phyloP scores from a whole-genome alignment of 2,888 invertebrate genomes.

The Dermolepida albohirtum region DNA sequence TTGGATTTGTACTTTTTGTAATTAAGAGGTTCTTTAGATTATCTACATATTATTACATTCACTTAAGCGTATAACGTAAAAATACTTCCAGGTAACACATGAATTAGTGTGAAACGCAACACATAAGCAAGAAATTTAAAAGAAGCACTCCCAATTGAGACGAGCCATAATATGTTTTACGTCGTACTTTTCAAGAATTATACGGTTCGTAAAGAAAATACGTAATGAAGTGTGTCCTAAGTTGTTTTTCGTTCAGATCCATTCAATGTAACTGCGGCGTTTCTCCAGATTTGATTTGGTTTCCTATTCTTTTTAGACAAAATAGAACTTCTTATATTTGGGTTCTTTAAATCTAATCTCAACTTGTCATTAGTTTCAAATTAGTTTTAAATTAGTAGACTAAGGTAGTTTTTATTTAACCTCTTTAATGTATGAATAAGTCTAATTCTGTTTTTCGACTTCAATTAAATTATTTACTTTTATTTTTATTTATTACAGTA shows the following conservation, averaged over 20 bases:
- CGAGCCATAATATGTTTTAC: constrained; percentile 12
- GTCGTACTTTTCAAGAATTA: constrained; percentile 8
- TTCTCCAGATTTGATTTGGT: background rate
- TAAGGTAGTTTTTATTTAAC: too few species aligned
- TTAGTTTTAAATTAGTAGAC: too few species aligned
- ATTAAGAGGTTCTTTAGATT: too few species aligned
- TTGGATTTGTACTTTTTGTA: too few species aligned
- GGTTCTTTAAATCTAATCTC: constrained; percentile 6
- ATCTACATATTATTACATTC: too few species aligned
- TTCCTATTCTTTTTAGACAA: background rate
- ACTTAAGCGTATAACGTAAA: background rate
- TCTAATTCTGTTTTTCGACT: too few species aligned
- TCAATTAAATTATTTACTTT: too few species aligned
- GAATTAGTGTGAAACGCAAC: constrained; percentile 14
- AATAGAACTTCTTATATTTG: background rate
- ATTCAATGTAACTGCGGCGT: constrained; percentile 4
- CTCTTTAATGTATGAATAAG: too few species aligned
- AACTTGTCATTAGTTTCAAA: constrained; percentile 1
- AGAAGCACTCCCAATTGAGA: constrained; percentile 15
- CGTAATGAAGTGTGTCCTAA: constrained; percentile 18
- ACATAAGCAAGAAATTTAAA: background rate
- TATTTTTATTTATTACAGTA: too few species aligned
- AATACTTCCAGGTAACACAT: background rate
- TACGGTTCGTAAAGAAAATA: constrained; percentile 13
- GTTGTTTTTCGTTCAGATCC: constrained; percentile 6